A percentile compares a stretch with the other conserved stretches of the same genome.
Conservation (phyloP, 2,888 invertebrate species). For the Chironomus tentans region DNA sequence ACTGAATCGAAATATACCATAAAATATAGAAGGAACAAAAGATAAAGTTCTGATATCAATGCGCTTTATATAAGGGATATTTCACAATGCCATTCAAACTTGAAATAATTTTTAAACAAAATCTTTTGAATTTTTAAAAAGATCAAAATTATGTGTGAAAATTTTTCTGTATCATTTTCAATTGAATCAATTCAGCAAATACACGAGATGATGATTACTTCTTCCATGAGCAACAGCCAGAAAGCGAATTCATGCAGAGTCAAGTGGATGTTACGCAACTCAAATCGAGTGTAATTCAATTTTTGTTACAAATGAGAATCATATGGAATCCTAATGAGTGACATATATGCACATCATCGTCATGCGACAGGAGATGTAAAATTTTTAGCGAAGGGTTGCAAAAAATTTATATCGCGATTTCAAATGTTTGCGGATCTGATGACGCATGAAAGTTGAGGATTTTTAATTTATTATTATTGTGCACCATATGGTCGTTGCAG, state of each 20-base stretch:
- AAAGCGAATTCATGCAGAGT: not conserved
- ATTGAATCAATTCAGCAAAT: not conserved
- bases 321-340: not conserved
- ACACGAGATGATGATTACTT: too few species aligned
- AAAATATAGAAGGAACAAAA: too few species aligned
- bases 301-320: not conserved
- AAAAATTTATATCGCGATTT: not conserved
- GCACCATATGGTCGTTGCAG: slow-evolving; percentile 3
- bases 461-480: slow-evolving; percentile 1
- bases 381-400: not conserved
- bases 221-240: too few species aligned
- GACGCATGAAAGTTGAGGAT: not conserved
- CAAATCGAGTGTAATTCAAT: not conserved
- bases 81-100: too few species aligned
- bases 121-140: not conserved
- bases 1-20: too few species aligned
- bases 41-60: too few species aligned
- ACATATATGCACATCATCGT: too few species aligned
- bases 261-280: not conserved
- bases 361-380: not conserved
- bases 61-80: too few species aligned
- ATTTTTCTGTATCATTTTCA: not conserved
- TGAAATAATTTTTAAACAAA: too few species aligned
- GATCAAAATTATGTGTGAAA: not conserved
- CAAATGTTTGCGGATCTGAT: slow-evolving; percentile 1